Conservation (phyloP, 2,888 invertebrate species). For the Leucophora obtusa region DNA sequence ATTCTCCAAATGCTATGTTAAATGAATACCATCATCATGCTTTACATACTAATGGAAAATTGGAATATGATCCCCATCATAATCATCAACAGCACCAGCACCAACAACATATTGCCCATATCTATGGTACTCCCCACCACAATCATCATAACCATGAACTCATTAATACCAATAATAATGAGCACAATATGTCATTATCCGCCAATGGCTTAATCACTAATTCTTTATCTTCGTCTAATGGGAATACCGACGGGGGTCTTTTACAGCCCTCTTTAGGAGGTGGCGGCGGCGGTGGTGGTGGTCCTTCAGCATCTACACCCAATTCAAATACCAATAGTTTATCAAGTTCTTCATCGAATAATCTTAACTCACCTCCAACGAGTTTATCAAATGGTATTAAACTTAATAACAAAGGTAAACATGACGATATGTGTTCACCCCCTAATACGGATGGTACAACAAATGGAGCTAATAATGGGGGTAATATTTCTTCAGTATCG, state of each 20-base stretch:
- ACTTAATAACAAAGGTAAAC: constrained; percentile 63
- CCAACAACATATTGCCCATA: constrained; percentile 75
- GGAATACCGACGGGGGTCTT: constrained; percentile 64
- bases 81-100: constrained; percentile 70
- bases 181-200: constrained; percentile 61
- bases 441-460: constrained; percentile 43
- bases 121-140: constrained; percentile 74
- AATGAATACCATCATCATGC: constrained; percentile 71
- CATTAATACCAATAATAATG: constrained; percentile 63
- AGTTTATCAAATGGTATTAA: constrained; percentile 56
- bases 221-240: constrained; percentile 57
- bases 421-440: constrained; percentile 57
- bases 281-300: constrained; percentile 56
- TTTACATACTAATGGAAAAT: constrained; percentile 70
- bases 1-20: constrained; percentile 70
- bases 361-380: constrained; percentile 55
- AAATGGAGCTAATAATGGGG: constrained; percentile 47
- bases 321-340: constrained; percentile 49
- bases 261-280: constrained; percentile 64
- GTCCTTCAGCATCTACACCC: constrained; percentile 47
- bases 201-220: constrained; percentile 59
- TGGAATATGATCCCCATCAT: constrained; percentile 72
- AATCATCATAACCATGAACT: constrained; percentile 63
- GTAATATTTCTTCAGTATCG: constrained; percentile 45
- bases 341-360: constrained; percentile 38